Base-by-base conservation (phyloP, 1,140 invertebrate species). In the Elymnias hypermnestra region DNA sequence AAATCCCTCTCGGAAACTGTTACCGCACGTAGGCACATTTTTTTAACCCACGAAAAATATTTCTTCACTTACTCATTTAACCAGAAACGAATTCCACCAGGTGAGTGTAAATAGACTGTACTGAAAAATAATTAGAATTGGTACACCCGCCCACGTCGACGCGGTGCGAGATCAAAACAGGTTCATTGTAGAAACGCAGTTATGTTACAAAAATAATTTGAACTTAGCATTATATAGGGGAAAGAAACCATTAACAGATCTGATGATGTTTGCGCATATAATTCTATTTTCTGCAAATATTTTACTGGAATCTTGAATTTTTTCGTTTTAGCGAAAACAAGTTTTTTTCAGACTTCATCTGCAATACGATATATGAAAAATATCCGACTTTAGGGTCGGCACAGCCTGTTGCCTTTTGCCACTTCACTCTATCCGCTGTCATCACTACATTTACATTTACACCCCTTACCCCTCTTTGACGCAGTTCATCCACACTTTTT, bases 41-140 rank as follows among this genome's bases (percentile, higher is more conserved):
- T 39, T 57, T 52, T 33, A 53, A 29, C 48, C 46, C 39, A 58
- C 51, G 53, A 51, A 39, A 55, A 63, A 73, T 77, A 63, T 58
- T 57, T 70, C 12, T 43, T 39, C 47, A 66, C 41, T 77, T 73
- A 77, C 61, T 73, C 73, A 73, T 53, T 61, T 55, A 18, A 67
- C 62, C 70, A 73, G 65, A 73, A 59, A 41, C 64, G 36, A 63
- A 71, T 73, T 69, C 65, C 65, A 28, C 28, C 52, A 66, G 51
- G 60, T 59, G 56, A 62, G 61, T 33, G 26, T 12, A 29, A 29
- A 29, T 29, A 71, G 53, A 57, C 49, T 36, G 31, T 52, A 53
- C 53, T 52, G 41, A 22, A 60, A 63, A 63, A 58, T 71, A 64
- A 64, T 63, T 68, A 56, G 12, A 33, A 13, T 15, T 15, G 12